Conservation (phyloP, 2,888 invertebrate genomes). For the Eremobia ochroleuca region DNA sequence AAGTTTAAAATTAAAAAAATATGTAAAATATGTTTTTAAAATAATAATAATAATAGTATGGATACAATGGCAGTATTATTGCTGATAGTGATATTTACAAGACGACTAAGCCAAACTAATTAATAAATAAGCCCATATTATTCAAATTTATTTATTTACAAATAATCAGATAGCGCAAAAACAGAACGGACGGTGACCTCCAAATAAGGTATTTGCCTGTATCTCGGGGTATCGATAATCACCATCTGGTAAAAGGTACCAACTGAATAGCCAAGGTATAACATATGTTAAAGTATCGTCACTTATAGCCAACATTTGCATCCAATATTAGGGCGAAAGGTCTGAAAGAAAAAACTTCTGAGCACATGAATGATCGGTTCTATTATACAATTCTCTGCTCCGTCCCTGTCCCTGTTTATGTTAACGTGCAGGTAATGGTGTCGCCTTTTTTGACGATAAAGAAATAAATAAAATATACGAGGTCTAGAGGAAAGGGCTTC, state of each 20-base stretch:
- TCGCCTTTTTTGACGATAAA: not conserved
- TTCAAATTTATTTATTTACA: no score
- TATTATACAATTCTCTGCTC: not conserved
- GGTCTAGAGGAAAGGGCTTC: not conserved
- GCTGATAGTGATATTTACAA: not conserved
- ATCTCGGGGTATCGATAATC: not conserved
- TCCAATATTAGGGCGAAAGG: not conserved
- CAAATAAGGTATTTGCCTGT: no score
- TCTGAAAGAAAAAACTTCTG: not conserved
- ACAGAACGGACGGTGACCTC: no score
- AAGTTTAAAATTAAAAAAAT: no score
- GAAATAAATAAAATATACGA: not conserved
- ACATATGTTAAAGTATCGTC: not conserved
- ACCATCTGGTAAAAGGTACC: not conserved
- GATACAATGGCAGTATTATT: not conserved
- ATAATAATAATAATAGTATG: no score
- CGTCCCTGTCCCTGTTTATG: not conserved
- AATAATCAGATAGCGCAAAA: no score
- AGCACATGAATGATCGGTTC: not conserved
- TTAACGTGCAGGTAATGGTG: not conserved
- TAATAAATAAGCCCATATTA: no score
- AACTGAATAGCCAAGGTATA: not conserved
- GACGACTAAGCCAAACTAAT: not conserved
- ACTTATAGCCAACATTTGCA: not conserved
- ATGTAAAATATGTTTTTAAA: no score